Conservation (phyloP, 1,140 invertebrate species). For the Popillia japonica region DNA sequence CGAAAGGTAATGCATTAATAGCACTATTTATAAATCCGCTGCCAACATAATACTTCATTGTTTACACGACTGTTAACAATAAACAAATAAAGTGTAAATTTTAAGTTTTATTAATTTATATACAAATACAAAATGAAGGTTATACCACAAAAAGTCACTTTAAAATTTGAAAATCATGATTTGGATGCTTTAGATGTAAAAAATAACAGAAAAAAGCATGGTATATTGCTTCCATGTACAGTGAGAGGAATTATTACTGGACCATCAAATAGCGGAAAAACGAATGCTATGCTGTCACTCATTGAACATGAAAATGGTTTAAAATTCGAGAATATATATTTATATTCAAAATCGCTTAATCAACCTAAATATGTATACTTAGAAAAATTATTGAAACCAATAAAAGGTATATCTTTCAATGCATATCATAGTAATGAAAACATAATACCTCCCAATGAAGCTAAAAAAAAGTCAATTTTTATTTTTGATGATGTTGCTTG, state of each 20-base stretch:
- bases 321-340: slow-evolving; percentile 51
- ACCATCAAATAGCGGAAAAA: slow-evolving; percentile 58
- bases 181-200: neutral
- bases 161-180: slow-evolving; percentile 10
- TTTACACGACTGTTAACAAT: neutral
- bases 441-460: slow-evolving; percentile 24
- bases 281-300: slow-evolving; percentile 55
- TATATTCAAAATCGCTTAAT: slow-evolving; percentile 59
- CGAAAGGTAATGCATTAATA: too few species aligned
- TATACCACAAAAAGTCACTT: slow-evolving; percentile 6
- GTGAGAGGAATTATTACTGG: slow-evolving; percentile 51
- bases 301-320: slow-evolving; percentile 55
- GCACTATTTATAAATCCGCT: neutral
- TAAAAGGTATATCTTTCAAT: slow-evolving; percentile 23
- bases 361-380: slow-evolving; percentile 58
- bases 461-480: slow-evolving; percentile 35
- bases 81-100: neutral
- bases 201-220: slow-evolving; percentile 9
- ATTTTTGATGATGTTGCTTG: slow-evolving; percentile 18
- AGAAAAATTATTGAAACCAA: slow-evolving; percentile 48
- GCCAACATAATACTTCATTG: neutral
- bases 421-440: neutral
- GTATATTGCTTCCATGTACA: neutral
- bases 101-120: neutral
- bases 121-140: slow-evolving; percentile 3